These are phyloP conservation scores for Agonopterix heracliana DNA, from an alignment of 2,888 invertebrate genomes.

Conservation along the genomic window DNA sequence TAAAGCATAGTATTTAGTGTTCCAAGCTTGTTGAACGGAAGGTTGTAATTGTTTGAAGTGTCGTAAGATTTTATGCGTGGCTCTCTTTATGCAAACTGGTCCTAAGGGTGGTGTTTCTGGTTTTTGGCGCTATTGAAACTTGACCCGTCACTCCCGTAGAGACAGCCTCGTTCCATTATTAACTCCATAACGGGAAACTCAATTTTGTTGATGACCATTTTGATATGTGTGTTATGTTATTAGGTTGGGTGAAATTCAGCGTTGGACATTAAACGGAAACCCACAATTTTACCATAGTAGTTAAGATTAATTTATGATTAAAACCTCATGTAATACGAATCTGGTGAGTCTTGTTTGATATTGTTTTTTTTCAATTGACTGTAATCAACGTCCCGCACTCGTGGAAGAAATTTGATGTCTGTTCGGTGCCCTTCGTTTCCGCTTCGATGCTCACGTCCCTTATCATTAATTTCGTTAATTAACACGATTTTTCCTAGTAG, in stretches of 20 bases:
- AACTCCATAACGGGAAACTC: slow-evolving; percentile 34
- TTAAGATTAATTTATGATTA: too few relatives aligned
- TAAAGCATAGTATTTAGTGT: slow-evolving; percentile 1
- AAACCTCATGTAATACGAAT: too few relatives aligned
- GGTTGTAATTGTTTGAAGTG: slow-evolving; percentile 30
- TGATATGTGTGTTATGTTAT: slow-evolving; percentile 16
- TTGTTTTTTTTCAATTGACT: too few relatives aligned
- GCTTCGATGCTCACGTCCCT: slow-evolving; percentile 21
- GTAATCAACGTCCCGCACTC: too few relatives aligned
- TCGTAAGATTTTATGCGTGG: slow-evolving; percentile 72
- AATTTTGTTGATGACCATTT: slow-evolving; percentile 31
- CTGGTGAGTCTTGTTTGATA: too few relatives aligned
- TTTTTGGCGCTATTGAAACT: slow-evolving; percentile 67
- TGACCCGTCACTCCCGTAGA: slow-evolving; percentile 45
- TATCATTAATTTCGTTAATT: slow-evolving; percentile 29
- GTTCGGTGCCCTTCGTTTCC: slow-evolving; percentile 13
- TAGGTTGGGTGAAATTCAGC: slow-evolving; percentile 9
- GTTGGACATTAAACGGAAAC: background rate
- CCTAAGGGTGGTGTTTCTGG: slow-evolving; percentile 66
- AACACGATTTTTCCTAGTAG: slow-evolving; percentile 27
- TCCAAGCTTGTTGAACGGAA: slow-evolving; percentile 1
- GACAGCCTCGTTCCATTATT: slow-evolving; percentile 35
- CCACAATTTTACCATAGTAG: background rate
- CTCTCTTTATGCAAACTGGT: slow-evolving; percentile 68
- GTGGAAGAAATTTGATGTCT: too few relatives aligned